Evolutionary conservation across 2,888 invertebrate genomes (phyloP), one percentile per base, ranked within the genome.

Genomic region (Mythimna loreyi): DNA sequence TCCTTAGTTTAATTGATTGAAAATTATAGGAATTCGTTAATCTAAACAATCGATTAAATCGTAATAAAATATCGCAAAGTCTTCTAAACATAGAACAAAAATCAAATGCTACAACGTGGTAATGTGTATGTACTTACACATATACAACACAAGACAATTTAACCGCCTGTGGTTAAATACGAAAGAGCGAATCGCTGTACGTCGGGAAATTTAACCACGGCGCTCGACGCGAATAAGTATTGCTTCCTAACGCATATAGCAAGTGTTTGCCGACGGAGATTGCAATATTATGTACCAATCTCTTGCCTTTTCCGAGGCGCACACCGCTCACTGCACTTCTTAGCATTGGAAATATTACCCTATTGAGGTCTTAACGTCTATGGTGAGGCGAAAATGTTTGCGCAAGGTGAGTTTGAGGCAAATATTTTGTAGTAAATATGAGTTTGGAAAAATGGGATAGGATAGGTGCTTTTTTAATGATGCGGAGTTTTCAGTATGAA

Each of bases 271-370:
- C 74, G 83, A 90, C 89, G 91, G 93, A 94, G 92, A 94, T 94
- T 94, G 94, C 94, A 93, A 93, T 93, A 93, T 93, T 92, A 92
- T 93, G 93, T 92, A 92, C 91, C 91, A 90, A 93, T 91, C 91
- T 88, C 89, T 80, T 88, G 89, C 88, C 88, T 90, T 89, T 91
- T 89, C 89, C 88, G 86, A 86, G 84, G 87, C 85, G 87, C 86
- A 87, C 84, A 87, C 85, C 85, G 86, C 69, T 85, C 78, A 78
- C 74, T 84, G 86, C 87, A 86, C 88, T 87, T 85, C 87, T 87
- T 86, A 87, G 81, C 86, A 88, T 91, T 87, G 88, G 87, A 90
- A 91, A 93, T 92, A 91, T 92, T 92, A 90, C 87, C 88, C 88
- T 87, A 88, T 89, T 87, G 88, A 86, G 83, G 83, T 83, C 84